Evolutionary conservation across 2,797 vertebrate genomes (phyloP).

Genomic region (Megaceryle alcyon): DNA sequence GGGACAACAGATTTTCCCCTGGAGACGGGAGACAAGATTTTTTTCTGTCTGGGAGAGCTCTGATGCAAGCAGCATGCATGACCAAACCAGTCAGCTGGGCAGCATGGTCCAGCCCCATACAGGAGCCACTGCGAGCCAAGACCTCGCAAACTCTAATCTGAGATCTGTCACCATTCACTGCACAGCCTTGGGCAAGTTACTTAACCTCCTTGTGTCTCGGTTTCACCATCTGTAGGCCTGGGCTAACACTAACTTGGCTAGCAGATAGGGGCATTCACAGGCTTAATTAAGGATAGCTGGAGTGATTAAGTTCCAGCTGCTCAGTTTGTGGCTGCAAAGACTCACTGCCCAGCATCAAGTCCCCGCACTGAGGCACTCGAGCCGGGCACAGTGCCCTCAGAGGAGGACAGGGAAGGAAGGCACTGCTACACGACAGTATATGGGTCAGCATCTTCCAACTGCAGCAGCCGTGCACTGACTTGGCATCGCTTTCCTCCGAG

Average conservation of each 20-base stretch:
- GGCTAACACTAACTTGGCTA: conserved; percentile 35
- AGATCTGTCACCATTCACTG: conserved; percentile 48
- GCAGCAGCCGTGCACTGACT: background rate
- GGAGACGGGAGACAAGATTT: conserved; percentile 21
- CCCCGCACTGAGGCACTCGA: fast-evolving
- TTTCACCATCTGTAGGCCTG: conserved; percentile 62
- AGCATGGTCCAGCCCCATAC: background rate
- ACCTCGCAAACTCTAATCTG: background rate
- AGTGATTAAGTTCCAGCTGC: conserved; percentile 66
- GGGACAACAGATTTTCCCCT: background rate
- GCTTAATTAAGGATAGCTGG: conserved; percentile 65
- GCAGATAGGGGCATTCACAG: conserved; percentile 2
- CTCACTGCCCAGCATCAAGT: background rate
- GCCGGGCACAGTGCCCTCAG: fast-evolving
- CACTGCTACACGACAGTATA: background rate
- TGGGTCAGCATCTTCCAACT: background rate
- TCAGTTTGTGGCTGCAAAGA: background rate
- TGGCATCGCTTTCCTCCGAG: background rate
- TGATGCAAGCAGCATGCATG: background rate
- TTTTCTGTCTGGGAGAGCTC: background rate
- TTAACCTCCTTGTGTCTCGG: conserved; percentile 43
- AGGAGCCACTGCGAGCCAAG: background rate
- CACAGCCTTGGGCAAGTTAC: conserved; percentile 55
- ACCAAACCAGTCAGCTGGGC: background rate
- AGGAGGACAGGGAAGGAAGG: background rate